Evolutionary conservation across 2,888 invertebrate species (phyloP).

Genomic region (Apotomis turbidana): DNA sequence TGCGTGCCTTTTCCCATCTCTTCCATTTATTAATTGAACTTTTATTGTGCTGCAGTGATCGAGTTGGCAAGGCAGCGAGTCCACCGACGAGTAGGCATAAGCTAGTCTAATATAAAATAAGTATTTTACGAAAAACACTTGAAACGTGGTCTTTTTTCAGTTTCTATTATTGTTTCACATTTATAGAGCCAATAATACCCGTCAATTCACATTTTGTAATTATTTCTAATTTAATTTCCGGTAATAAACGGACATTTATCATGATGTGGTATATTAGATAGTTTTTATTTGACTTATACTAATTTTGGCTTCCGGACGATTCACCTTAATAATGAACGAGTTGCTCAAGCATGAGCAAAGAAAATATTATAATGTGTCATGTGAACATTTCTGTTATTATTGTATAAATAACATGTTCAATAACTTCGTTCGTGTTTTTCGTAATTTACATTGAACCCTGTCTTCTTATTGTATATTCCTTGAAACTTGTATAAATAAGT

Average conservation of each 20-base stretch:
- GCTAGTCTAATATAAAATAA: slow-evolving; percentile 51
- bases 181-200: no score
- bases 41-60: slow-evolving; percentile 75
- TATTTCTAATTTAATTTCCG: no score
- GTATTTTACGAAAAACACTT: slow-evolving; percentile 53
- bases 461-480: slow-evolving; percentile 62
- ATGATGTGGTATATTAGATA: no score
- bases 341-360: slow-evolving; percentile 2
- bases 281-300: no score
- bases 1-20: slow-evolving; percentile 55
- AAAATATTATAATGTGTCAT: neutral
- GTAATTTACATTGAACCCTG: slow-evolving; percentile 50
- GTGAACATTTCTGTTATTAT: no score
- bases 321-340: neutral
- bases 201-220: no score
- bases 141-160: neutral
- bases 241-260: no score
- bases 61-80: slow-evolving; percentile 71
- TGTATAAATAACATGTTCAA: no score
- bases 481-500: slow-evolving; percentile 55
- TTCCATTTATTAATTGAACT: slow-evolving; percentile 47
- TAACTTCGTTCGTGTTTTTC: slow-evolving; percentile 49
- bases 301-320: no score
- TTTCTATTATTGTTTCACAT: no score
- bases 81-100: slow-evolving; percentile 59